These are phyloP conservation scores for Orthonevra nobilis DNA, from an alignment of 2,888 invertebrate species.

Conservation along the genomic window DNA sequence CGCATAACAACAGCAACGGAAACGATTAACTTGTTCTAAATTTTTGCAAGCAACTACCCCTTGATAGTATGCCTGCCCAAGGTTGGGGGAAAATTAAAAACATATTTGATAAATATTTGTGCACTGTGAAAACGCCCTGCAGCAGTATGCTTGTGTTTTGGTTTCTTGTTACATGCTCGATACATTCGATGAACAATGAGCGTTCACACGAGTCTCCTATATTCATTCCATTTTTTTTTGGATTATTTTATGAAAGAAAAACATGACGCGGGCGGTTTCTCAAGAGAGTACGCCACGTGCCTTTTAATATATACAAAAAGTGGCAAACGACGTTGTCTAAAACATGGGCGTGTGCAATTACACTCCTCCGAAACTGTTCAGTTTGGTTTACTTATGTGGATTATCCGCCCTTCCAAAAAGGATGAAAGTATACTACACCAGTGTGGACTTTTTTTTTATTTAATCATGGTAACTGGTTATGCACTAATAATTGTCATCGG, in stretches of 20 bases:
- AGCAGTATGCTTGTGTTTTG: slow-evolving; percentile 12
- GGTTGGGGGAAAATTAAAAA: slow-evolving; percentile 57
- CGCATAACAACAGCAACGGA: slow-evolving; percentile 34
- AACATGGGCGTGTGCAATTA: slow-evolving; percentile 51
- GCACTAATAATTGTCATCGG: slow-evolving; percentile 33
- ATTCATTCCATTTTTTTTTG: slow-evolving; percentile 59
- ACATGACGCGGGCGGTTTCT: slow-evolving; percentile 50
- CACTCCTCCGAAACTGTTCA: background rate
- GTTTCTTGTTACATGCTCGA: slow-evolving; percentile 56
- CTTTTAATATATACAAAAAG: slow-evolving; percentile 56
- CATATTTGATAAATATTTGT: slow-evolving; percentile 64
- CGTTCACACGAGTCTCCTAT: slow-evolving; percentile 64
- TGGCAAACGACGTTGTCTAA: slow-evolving; percentile 50
- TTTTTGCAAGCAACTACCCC: slow-evolving; percentile 37
- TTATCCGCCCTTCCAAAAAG: slow-evolving; percentile 25
- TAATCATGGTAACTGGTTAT: slow-evolving; percentile 26
- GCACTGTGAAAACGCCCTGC: slow-evolving; percentile 27
- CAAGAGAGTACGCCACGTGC: slow-evolving; percentile 50
- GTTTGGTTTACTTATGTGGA: slow-evolving; percentile 3
- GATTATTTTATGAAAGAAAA: slow-evolving; percentile 53
- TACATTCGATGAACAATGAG: slow-evolving; percentile 51
- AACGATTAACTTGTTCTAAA: slow-evolving; percentile 57
- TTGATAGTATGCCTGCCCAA: slow-evolving; percentile 13
- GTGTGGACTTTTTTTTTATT: slow-evolving; percentile 14
- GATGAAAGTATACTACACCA: slow-evolving; percentile 18